Evolutionary conservation across 2,113 vertebrate genomes (phyloP), one percentile per base, ranked within the genome.

Genomic region (Fukomys damarensis): DNA sequence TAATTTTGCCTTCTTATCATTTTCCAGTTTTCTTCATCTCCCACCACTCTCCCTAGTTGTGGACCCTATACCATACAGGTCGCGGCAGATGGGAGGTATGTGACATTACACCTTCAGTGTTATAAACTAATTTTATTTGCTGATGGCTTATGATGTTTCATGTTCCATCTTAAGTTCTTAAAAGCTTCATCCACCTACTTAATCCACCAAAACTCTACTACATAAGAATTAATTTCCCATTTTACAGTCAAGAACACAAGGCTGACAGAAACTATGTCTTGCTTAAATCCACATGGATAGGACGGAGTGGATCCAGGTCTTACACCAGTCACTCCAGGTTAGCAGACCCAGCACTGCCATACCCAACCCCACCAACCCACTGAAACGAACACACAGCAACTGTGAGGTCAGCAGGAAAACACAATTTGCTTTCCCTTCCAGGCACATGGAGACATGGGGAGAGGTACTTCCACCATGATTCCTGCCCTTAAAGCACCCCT

Each of bases 161-260:
- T 32, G 38, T 52, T 65, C 79, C 56, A 79, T 14, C 52, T 13
- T 49, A 28, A 94, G 41, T 26, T 41, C 24, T 86, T 89, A 32
- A 59, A 74, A 74, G 20, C 22, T 43, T 20, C 26, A 61, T 66
- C 12, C n/a, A 77, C n/a, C 89, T 58, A 17, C 17, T 76, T 86
- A 74, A 66, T 86, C 35, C 65, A 61, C 65, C 65, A 74, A 86
- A 76, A 81, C 49, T 81, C 72, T 76, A 16, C 28, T 61, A 52
- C 20, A 63, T 24, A 89, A 89, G 30, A 68, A 94, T 59, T 77
- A 86, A 58, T 89, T 86, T 46, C 58, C 83, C 68, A 89, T 72
- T 83, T 86, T 65, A 54, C 46, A 87, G 22, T 79, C 80, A 72
- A 87, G 54, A 76, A 90, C 89, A 22, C 32, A 59, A 66, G 19